phyloP scores from a whole-genome alignment of 2,113 vertebrate species.

The Forbesichthys papilliferus region DNA sequence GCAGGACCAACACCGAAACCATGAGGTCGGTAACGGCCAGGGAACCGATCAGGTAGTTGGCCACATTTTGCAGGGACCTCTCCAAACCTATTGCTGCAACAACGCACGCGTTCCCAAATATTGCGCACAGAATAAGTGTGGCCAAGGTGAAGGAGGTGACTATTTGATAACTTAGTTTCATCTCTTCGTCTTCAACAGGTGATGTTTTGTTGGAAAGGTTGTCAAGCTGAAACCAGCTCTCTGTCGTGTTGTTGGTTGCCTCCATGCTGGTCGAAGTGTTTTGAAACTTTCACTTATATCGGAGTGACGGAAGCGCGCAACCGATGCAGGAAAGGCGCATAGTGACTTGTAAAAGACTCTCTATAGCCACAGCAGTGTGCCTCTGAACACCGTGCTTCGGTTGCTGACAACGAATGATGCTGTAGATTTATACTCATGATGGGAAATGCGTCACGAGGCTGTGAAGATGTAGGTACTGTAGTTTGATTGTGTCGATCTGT shows the following conservation, averaged over 20 bases:
- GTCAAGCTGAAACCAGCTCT: slow-evolving; percentile 58
- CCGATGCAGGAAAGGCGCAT: slow-evolving; percentile 39
- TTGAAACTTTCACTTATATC: slow-evolving; percentile 31
- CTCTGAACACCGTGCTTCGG: slow-evolving; percentile 43
- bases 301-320: slow-evolving; percentile 21
- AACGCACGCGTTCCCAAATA: slow-evolving; percentile 94
- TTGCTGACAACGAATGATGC: slow-evolving; percentile 52
- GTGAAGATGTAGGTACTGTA: slow-evolving; percentile 47
- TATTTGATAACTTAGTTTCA: slow-evolving; percentile 89
- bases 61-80: slow-evolving; percentile 92
- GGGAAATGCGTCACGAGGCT: slow-evolving; percentile 73
- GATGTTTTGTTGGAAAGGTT: slow-evolving; percentile 46
- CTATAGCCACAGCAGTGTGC: background rate
- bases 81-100: slow-evolving; percentile 95
- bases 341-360: slow-evolving; percentile 25
- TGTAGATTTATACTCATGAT: slow-evolving; percentile 70
- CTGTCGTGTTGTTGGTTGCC: slow-evolving; percentile 78
- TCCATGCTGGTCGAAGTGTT: slow-evolving; percentile 74
- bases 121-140: slow-evolving; percentile 89
- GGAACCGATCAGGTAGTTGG: slow-evolving; percentile 96
- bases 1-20: slow-evolving; percentile 97
- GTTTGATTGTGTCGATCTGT: background rate
- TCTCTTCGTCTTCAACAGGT: slow-evolving; percentile 65
- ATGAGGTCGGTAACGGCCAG: slow-evolving; percentile 95
- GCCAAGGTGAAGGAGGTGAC: slow-evolving; percentile 86